A percentile compares a stretch with the other conserved stretches of the same genome.
Evolutionary conservation across 53 echinoderm and acorn worm species (phyloP).

Genomic region (Henricia sp.): DNA sequence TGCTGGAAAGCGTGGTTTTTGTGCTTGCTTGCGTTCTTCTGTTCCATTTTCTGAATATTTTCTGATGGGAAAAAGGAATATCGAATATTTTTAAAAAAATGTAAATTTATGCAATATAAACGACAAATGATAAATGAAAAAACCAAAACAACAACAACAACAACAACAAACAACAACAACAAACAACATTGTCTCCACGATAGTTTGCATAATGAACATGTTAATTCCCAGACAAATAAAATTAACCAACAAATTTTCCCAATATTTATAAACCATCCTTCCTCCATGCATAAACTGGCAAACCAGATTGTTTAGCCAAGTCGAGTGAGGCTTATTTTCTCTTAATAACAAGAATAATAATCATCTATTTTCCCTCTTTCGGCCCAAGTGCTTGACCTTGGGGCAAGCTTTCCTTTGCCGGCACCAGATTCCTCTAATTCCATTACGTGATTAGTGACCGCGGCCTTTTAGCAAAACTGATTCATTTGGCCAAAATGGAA

Average conservation of each 20-base stretch:
- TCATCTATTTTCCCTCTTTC: neutral
- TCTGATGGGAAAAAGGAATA: slow-evolving; percentile 24
- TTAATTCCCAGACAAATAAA: no score
- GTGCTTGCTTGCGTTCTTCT: slow-evolving; percentile 28
- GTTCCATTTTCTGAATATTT: slow-evolving; percentile 62
- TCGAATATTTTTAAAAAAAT: neutral
- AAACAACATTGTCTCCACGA: no score
- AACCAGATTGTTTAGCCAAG: neutral
- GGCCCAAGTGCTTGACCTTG: slow-evolving; percentile 29
- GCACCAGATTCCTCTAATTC: slow-evolving; percentile 40
- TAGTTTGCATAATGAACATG: no score
- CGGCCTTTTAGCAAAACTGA: slow-evolving; percentile 42
- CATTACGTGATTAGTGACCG: slow-evolving; percentile 50
- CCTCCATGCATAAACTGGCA: slow-evolving; percentile 1
- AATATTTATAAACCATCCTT: slow-evolving; percentile 22
- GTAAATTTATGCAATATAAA: neutral
- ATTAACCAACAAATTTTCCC: slow-evolving; percentile 9
- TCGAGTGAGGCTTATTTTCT: neutral
- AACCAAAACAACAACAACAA: no score
- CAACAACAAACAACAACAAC: no score
- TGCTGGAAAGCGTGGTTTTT: slow-evolving; percentile 51
- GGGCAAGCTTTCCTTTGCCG: slow-evolving; percentile 15
- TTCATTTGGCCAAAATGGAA: neutral
- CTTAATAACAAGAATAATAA: slow-evolving; percentile 18
- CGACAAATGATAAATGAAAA: neutral